Evolutionary conservation across 1,140 invertebrate genomes (phyloP).

Genomic region (Drosophila tsacasi): DNA sequence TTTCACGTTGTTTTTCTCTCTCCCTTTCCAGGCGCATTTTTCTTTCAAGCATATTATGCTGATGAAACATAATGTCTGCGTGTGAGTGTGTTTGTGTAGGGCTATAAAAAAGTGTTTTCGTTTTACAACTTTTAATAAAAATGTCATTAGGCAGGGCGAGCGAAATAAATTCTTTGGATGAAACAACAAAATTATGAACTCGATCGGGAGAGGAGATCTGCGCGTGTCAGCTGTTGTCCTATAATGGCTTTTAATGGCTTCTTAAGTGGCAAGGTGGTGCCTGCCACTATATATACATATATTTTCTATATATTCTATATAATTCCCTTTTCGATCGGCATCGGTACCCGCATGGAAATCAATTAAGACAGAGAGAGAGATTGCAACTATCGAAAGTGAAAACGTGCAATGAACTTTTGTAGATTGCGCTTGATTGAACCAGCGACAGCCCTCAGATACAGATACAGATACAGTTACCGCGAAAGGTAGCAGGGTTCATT

Average conservation of each 20-base stretch:
- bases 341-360: conserved; percentile 61
- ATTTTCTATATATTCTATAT: neutral
- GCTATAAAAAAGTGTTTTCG: conserved; percentile 64
- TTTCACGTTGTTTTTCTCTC: conserved; percentile 42
- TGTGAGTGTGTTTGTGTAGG: conserved; percentile 16
- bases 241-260: conserved; percentile 62
- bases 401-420: conserved; percentile 77
- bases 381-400: conserved; percentile 75
- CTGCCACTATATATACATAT: conserved; percentile 3
- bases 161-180: conserved; percentile 60
- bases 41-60: conserved; percentile 48
- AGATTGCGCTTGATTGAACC: conserved; percentile 65
- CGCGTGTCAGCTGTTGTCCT: conserved; percentile 37
- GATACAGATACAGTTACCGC: conserved; percentile 21
- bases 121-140: conserved; percentile 80
- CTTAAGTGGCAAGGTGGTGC: conserved; percentile 60
- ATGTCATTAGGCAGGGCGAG: conserved; percentile 63
- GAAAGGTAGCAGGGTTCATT: conserved; percentile 45
- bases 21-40: conserved; percentile 23
- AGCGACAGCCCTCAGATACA: conserved; percentile 29
- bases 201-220: conserved; percentile 1
- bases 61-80: conserved; percentile 56
- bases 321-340: conserved; percentile 31
- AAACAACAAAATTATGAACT: conserved; percentile 55
- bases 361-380: conserved; percentile 49